Conservation (phyloP, 2,113 vertebrate genomes). For the Jaculus jaculus region DNA sequence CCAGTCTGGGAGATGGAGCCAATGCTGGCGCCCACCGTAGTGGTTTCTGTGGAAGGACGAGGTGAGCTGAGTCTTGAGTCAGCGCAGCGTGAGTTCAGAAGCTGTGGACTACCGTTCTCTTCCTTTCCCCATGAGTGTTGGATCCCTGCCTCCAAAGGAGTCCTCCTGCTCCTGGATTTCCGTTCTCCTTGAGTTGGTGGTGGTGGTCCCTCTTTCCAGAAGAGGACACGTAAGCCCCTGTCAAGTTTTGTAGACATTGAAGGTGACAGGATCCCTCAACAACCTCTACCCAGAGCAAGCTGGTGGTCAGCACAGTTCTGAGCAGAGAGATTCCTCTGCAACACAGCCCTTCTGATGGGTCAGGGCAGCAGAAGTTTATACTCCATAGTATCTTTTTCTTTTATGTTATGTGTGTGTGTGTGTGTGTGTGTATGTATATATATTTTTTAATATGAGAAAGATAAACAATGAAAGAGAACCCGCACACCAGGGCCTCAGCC, state of each 20-base stretch:
- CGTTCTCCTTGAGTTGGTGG: background rate
- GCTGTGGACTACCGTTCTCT: background rate
- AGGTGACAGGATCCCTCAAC: fast-evolving
- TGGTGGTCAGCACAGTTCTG: too few species aligned
- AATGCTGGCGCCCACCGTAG: background rate
- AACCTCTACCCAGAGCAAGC: too few species aligned
- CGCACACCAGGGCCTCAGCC: too few species aligned
- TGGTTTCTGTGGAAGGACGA: background rate
- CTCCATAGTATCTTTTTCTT: too few species aligned
- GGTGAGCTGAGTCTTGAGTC: background rate
- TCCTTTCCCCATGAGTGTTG: background rate
- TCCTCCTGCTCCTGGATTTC: background rate
- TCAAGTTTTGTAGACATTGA: background rate
- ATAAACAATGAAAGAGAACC: too few species aligned
- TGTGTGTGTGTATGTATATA: too few species aligned
- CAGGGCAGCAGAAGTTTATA: too few species aligned
- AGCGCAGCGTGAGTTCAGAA: background rate
- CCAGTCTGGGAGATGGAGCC: background rate
- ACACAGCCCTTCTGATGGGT: too few species aligned
- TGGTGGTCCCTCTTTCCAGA: background rate
- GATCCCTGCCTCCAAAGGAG: background rate
- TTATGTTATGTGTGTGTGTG: too few species aligned
- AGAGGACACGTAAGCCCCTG: fast-evolving
- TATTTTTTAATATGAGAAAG: too few species aligned
- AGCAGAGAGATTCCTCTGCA: too few species aligned